Conservation (phyloP, 2,797 vertebrate species). For the Onychomys leucogaster region DNA sequence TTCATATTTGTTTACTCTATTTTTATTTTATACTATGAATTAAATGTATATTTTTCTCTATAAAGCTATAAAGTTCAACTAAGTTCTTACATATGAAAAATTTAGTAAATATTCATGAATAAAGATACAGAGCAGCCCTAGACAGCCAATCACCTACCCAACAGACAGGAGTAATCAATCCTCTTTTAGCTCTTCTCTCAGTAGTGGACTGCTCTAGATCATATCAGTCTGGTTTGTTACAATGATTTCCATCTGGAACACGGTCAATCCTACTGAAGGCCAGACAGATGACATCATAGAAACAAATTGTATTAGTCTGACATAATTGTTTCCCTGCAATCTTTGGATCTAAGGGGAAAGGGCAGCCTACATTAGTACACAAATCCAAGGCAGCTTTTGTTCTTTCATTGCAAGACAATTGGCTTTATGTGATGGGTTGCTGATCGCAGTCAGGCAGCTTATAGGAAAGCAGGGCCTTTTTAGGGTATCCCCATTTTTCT, state of each 20-base stretch:
- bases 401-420: background rate
- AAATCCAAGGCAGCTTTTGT: background rate
- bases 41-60: background rate
- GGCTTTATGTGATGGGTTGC: background rate
- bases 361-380: background rate
- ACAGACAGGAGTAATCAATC: background rate
- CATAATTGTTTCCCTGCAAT: constrained; percentile 17
- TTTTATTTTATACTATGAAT: background rate
- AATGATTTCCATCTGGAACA: constrained; percentile 45
- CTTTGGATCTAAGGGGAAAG: background rate
- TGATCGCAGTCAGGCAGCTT: background rate
- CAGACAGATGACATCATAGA: constrained; percentile 56
- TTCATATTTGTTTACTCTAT: background rate
- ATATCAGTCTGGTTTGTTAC: background rate
- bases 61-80: background rate
- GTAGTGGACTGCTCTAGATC: background rate
- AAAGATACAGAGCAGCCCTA: background rate
- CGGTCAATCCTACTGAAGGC: background rate
- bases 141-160: background rate
- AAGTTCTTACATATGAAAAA: constrained; percentile 31
- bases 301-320: constrained; percentile 12
- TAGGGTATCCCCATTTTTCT: background rate
- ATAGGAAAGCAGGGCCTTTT: background rate
- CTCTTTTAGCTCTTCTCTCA: background rate
- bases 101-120: background rate